Base-by-base conservation (phyloP, 2,113 vertebrate genomes). In the Heterotilapia buettikoferi region DNA sequence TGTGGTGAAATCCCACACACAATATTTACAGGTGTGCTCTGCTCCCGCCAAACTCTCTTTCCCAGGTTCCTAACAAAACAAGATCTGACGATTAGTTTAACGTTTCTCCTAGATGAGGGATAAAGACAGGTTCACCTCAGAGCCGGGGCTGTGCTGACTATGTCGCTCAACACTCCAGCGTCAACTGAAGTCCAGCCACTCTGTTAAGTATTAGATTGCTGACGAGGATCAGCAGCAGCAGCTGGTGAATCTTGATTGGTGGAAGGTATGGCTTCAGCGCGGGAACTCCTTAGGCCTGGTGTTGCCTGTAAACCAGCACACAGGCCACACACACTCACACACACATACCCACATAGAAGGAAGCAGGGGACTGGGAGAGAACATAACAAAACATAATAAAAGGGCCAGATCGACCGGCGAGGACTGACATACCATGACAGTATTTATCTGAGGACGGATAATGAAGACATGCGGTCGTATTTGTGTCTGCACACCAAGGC, bases 11-110 rank as follows among this genome's bases (percentile, higher is more conserved):
- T 61, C 14, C 5, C 57, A 31, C 57, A 61, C 29, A 31, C 57
- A 31, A 6, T 61, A 61, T 61, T 61, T 61, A 3, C 57, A 61
- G 8, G 8, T 61, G 3, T 61, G 8, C 57, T 31, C 57, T 61
- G 57, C 8, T 61, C 14, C 26, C 0, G 5, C 8, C 57, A 61
- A 61, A 61, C 57, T 31, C 0, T 61, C 26, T 61, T 61, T 61
- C 14, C 26, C 57, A 1, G 57, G 57, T 61, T 31, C 57, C 57
- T 61, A 61, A 31, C 26, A 61, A 61, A 61, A 61, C 57, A 61
- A 61, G 8, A 61, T 31, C 26, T 61, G 26, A 61, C 0, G 26
- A 61, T 31, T 61, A 61, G 26, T 9, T 61, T 63, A 63, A 36
- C 3, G 0, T 36, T 63, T 63, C 3, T 63, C 59, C 59, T 3